phyloP scores from a whole-genome alignment of 2,888 invertebrate genomes.

The Augochlorella aurata region DNA sequence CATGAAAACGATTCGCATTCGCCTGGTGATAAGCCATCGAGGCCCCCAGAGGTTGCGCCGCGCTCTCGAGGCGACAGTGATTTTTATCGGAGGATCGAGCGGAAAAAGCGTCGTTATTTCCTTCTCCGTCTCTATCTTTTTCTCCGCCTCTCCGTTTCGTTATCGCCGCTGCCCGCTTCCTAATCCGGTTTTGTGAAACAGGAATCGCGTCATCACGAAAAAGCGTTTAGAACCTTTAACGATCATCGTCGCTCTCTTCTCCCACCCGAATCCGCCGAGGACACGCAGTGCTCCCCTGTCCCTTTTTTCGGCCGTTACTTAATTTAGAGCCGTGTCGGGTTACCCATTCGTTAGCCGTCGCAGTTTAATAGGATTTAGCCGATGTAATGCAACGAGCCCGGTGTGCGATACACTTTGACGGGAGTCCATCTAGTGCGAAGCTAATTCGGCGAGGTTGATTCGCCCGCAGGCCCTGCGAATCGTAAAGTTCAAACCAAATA shows the following conservation, averaged over 20 bases:
- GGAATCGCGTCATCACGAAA: constrained; percentile 46
- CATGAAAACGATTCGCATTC: background rate
- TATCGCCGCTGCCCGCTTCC: constrained; percentile 43
- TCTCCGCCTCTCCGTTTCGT: constrained; percentile 13
- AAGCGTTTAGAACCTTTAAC: constrained; percentile 41
- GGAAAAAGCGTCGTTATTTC: constrained; percentile 40
- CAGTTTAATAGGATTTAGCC: constrained; percentile 53
- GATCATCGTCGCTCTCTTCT: constrained; percentile 19
- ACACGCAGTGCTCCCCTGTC: background rate
- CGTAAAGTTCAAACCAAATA: background rate
- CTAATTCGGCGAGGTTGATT: constrained; percentile 38
- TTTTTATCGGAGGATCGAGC: constrained; percentile 24
- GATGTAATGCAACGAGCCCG: constrained; percentile 29
- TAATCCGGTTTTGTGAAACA: constrained; percentile 45
- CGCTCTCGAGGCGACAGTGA: background rate
- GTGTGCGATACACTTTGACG: constrained; percentile 46
- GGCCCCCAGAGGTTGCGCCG: background rate
- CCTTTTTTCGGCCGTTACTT: constrained; percentile 22
- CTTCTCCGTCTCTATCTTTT: background rate
- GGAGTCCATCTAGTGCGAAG: constrained; percentile 52
- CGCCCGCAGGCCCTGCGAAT: background rate
- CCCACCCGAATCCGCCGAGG: background rate
- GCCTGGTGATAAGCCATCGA: background rate
- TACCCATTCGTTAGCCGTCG: constrained; percentile 48
- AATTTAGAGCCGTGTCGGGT: constrained; percentile 42